Conservation (phyloP, 2,888 invertebrate genomes). For the Bunonema sp. region DNA sequence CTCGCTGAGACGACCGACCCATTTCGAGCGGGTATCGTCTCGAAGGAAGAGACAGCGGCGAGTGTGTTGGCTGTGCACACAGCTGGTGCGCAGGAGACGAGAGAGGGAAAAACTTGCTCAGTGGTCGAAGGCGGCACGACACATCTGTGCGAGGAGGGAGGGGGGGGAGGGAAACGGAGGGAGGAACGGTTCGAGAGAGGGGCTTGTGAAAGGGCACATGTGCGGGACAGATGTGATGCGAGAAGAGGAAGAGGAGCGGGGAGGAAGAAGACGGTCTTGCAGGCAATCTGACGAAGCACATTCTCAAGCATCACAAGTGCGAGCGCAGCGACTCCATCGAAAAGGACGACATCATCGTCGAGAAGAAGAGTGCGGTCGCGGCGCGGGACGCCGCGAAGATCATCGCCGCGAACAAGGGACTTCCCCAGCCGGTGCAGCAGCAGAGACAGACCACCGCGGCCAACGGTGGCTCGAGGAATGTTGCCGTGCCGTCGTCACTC, state of each 20-base stretch:
- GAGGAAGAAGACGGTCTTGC: conserved; percentile 4
- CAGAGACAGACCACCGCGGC: background rate
- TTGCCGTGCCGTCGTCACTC: background rate
- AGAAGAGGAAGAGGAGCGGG: background rate
- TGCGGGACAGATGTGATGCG: background rate
- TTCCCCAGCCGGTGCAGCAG: background rate
- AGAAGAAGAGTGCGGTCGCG: conserved; percentile 24
- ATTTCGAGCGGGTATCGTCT: too few species aligned
- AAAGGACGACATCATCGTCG: conserved; percentile 44
- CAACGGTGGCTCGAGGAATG: background rate
- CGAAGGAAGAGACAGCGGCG: too few species aligned
- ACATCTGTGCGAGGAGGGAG: background rate
- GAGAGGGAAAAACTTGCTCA: too few species aligned
- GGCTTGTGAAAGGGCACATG: background rate
- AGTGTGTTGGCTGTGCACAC: too few species aligned
- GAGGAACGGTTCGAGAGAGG: background rate
- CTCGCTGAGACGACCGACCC: too few species aligned
- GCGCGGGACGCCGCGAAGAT: too few species aligned
- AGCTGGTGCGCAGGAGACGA: too few species aligned
- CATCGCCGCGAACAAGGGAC: too few species aligned
- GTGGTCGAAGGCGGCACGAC: background rate
- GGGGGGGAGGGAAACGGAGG: conserved; percentile 1
- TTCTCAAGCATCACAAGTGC: conserved; percentile 43
- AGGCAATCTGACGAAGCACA: conserved; percentile 45
- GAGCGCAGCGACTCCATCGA: conserved; percentile 40